A percentile compares a stretch with the other conserved stretches of the same genome.
phyloP scores from a whole-genome alignment of 1,140 invertebrate species.

The Nephotettix cincticeps region DNA sequence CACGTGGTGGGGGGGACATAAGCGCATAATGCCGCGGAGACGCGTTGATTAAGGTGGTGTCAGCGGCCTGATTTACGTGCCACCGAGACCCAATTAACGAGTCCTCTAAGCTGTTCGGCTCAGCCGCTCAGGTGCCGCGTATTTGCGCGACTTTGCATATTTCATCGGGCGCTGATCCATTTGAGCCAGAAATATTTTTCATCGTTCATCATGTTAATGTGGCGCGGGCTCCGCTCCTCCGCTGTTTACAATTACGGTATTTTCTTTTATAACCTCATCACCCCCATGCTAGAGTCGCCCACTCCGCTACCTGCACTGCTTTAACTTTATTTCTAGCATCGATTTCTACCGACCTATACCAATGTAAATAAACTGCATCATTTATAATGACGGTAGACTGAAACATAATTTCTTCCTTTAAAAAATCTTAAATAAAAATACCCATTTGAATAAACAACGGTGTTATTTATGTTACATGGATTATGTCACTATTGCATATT shows the following conservation, averaged over 20 bases:
- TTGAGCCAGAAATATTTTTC: conserved; percentile 12
- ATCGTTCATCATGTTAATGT: conserved; percentile 4
- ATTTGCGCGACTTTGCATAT: conserved; percentile 7
- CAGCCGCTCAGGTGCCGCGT: background rate
- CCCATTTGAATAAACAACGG: too few relatives aligned
- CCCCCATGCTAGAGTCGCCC: too few relatives aligned
- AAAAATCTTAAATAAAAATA: too few relatives aligned
- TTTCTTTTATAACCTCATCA: background rate
- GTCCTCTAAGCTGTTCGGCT: background rate
- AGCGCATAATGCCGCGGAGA: background rate
- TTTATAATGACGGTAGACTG: too few relatives aligned
- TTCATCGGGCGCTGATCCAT: conserved; percentile 6
- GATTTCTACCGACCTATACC: too few relatives aligned
- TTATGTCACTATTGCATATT: too few relatives aligned
- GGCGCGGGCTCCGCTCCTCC: background rate
- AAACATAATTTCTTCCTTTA: too few relatives aligned
- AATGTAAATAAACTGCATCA: too few relatives aligned
- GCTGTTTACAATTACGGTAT: background rate
- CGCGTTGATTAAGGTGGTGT: conserved; percentile 6
- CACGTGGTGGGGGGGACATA: background rate
- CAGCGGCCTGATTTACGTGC: background rate
- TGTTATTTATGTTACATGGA: too few relatives aligned
- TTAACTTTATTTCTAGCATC: too few relatives aligned
- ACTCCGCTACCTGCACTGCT: too few relatives aligned
- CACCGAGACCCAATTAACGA: conserved; percentile 4